Conservation (phyloP, 2,888 invertebrate species). For the Acronicta psi region DNA sequence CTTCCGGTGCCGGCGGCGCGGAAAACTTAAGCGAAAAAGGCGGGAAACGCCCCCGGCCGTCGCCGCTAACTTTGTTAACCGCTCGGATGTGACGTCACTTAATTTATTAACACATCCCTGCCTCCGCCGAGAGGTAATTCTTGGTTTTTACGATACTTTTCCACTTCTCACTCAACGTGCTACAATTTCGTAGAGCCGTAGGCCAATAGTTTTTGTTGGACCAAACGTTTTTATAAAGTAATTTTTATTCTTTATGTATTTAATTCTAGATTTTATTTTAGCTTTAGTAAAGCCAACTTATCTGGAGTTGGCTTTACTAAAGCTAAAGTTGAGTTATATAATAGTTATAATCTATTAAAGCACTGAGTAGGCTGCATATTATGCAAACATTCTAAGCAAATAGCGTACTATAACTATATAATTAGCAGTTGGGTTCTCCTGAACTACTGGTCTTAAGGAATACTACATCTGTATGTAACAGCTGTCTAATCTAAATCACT, state of each 20-base stretch:
- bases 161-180: slow-evolving; percentile 74
- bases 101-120: slow-evolving; percentile 88
- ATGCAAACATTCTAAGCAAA: too few species aligned
- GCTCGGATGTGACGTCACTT: slow-evolving; percentile 86
- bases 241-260: background rate
- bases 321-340: too few species aligned
- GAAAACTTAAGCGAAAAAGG: slow-evolving; percentile 87
- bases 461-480: too few species aligned
- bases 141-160: slow-evolving; percentile 79
- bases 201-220: slow-evolving; percentile 49
- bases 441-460: too few species aligned
- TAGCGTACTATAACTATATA: too few species aligned
- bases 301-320: too few species aligned
- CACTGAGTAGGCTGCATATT: too few species aligned
- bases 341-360: too few species aligned
- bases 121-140: slow-evolving; percentile 73
- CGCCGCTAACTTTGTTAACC: slow-evolving; percentile 82
- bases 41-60: slow-evolving; percentile 85
- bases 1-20: slow-evolving; percentile 89
- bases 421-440: too few species aligned
- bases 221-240: slow-evolving; percentile 12
- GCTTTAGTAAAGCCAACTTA: too few species aligned
- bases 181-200: slow-evolving; percentile 63
- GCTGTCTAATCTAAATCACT: too few species aligned
- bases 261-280: background rate